phyloP scores from a whole-genome alignment of 2,797 vertebrate species.

The Echiichthys vipera region DNA sequence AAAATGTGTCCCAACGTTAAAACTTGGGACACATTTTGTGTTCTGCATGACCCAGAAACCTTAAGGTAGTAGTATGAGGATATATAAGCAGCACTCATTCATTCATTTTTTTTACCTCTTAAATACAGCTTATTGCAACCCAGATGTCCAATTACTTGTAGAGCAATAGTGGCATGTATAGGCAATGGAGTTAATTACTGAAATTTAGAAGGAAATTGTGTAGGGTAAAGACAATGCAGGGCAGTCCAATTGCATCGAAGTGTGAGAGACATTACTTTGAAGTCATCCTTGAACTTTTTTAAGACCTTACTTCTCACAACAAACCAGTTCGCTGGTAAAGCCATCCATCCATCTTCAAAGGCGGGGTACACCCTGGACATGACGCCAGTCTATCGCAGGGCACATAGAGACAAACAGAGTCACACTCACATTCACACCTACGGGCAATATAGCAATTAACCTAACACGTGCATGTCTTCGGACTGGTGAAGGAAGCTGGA shows the following conservation, averaged over 20 bases:
- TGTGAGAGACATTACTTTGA: conserved; percentile 44
- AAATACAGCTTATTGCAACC: not conserved
- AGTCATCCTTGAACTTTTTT: conserved; percentile 48
- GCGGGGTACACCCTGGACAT: no score
- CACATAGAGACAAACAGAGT: no score
- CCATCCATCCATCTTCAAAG: no score
- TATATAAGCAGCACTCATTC: not conserved
- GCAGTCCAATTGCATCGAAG: conserved; percentile 45
- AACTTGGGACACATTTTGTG: conserved; percentile 27
- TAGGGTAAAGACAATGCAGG: conserved; percentile 25
- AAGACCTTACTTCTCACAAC: conserved; percentile 11
- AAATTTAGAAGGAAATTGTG: conserved; percentile 19
- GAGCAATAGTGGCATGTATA: not conserved
- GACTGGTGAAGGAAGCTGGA: no score
- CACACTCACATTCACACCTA: no score
- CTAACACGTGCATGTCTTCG: no score
- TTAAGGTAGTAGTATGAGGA: not conserved
- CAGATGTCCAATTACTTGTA: not conserved
- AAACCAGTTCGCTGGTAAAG: conserved; percentile 22
- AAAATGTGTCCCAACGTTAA: conserved; percentile 1
- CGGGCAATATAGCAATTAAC: no score
- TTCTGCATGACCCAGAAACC: not conserved
- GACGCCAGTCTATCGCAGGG: no score
- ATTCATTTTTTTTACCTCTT: not conserved
- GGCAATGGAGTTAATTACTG: not conserved